A percentile compares a stretch with the other conserved stretches of the same genome.
Evolutionary conservation across 1,140 invertebrate species (phyloP).

Genomic region (Myzus persicae): DNA sequence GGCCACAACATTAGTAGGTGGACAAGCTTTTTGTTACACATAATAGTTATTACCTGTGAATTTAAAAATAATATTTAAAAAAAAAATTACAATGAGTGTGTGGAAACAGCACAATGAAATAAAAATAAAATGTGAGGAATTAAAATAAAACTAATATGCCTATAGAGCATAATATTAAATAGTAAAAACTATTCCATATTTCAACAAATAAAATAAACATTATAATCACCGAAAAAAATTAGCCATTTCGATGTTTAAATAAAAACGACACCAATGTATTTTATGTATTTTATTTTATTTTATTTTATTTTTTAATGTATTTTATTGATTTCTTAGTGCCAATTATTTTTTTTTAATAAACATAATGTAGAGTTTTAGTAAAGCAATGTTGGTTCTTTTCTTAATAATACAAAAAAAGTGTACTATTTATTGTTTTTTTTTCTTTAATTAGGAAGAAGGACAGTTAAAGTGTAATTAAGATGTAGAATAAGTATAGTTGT

Average conservation of each 20-base stretch:
- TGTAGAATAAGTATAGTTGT: constrained; percentile 1
- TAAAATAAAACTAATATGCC: neutral
- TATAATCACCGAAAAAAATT: neutral
- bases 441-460: neutral
- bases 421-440: neutral
- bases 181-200: too few relatives aligned
- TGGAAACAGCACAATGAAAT: neutral
- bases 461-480: constrained; percentile 2
- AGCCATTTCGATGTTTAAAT: neutral
- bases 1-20: neutral
- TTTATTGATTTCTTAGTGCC: neutral
- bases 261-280: neutral
- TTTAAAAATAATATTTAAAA: too few relatives aligned
- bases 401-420: neutral
- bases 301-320: too few relatives aligned
- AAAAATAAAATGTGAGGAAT: neutral
- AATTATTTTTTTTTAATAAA: neutral
- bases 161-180: neutral
- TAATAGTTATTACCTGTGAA: too few relatives aligned
- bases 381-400: neutral
- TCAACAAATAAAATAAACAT: neutral
- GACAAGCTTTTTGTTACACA: neutral
- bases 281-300: too few relatives aligned
- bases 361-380: neutral
- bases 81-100: too few relatives aligned